Evolutionary conservation across 2,888 invertebrate genomes (phyloP).

Genomic region (Aromia moschata): DNA sequence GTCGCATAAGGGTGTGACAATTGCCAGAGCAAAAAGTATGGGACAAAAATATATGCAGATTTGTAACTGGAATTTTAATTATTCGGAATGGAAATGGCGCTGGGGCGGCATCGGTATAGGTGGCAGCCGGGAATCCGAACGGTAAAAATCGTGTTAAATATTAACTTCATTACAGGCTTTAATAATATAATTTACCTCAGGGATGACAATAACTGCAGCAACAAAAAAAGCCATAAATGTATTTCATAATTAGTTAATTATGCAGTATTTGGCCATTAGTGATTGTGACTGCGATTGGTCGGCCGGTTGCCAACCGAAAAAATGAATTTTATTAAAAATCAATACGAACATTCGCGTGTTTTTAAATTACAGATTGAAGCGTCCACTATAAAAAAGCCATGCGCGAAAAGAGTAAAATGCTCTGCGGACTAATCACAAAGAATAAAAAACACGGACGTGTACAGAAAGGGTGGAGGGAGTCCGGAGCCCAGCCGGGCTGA

Average conservation of each 20-base stretch:
- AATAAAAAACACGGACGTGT: constrained; percentile 62
- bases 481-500: constrained; percentile 39
- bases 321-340: constrained; percentile 65
- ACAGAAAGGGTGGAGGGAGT: constrained; percentile 44
- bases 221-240: constrained; percentile 59
- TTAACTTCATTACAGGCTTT: constrained; percentile 48
- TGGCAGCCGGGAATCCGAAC: constrained; percentile 19
- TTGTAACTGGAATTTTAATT: constrained; percentile 31
- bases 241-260: constrained; percentile 63
- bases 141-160: constrained; percentile 47
- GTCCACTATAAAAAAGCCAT: constrained; percentile 63
- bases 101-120: constrained; percentile 16
- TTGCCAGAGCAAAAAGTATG: constrained; percentile 5
- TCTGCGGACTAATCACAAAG: constrained; percentile 64
- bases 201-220: constrained; percentile 50
- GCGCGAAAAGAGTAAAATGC: constrained; percentile 64
- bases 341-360: constrained; percentile 64
- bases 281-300: constrained; percentile 62
- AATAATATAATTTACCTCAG: constrained; percentile 52
- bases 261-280: constrained; percentile 62
- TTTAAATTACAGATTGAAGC: constrained; percentile 64
- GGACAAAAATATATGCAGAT: constrained; percentile 18
- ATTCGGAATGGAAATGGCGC: constrained; percentile 33
- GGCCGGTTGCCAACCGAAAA: constrained; percentile 63
- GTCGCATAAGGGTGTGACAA: too few relatives aligned